These are phyloP conservation scores for Graphium colonna DNA, from an alignment of 2,888 invertebrate species.

Conservation along the genomic window DNA sequence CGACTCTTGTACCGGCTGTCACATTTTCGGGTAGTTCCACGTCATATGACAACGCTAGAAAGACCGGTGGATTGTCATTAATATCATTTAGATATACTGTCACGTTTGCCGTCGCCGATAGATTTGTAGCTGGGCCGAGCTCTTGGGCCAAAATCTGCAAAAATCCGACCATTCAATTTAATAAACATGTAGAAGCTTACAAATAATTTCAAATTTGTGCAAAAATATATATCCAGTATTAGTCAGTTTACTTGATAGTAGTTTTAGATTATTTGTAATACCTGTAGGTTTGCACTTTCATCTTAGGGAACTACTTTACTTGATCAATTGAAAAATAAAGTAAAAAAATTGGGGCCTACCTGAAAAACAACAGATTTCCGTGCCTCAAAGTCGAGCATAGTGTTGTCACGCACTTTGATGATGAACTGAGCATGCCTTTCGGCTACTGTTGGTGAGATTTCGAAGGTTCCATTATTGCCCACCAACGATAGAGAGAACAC, in stretches of 20 bases:
- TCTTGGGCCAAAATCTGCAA: constrained; percentile 89
- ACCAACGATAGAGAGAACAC: constrained; percentile 88
- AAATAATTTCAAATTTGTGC: too few relatives aligned
- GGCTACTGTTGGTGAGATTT: constrained; percentile 90
- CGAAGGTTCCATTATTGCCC: constrained; percentile 93
- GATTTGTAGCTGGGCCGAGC: constrained; percentile 86
- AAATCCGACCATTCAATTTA: constrained; percentile 9
- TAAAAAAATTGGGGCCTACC: too few relatives aligned
- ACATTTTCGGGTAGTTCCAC: constrained; percentile 90
- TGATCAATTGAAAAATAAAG: too few relatives aligned
- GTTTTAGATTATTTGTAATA: too few relatives aligned
- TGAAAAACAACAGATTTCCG: constrained; percentile 87
- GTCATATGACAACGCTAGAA: constrained; percentile 85
- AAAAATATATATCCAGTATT: too few relatives aligned
- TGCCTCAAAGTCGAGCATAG: constrained; percentile 91
- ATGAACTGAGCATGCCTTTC: constrained; percentile 89
- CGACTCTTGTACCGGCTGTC: constrained; percentile 85
- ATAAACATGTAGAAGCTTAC: too few relatives aligned
- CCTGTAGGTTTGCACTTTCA: too few relatives aligned
- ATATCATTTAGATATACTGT: constrained; percentile 90
- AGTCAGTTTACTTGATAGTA: too few relatives aligned
- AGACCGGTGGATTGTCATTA: constrained; percentile 93
- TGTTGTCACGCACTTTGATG: constrained; percentile 90
- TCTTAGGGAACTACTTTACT: too few relatives aligned
- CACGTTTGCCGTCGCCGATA: constrained; percentile 86